These are phyloP conservation scores for Mormyrus lacerda DNA, from an alignment of 2,113 vertebrate genomes.

Conservation along the genomic window DNA sequence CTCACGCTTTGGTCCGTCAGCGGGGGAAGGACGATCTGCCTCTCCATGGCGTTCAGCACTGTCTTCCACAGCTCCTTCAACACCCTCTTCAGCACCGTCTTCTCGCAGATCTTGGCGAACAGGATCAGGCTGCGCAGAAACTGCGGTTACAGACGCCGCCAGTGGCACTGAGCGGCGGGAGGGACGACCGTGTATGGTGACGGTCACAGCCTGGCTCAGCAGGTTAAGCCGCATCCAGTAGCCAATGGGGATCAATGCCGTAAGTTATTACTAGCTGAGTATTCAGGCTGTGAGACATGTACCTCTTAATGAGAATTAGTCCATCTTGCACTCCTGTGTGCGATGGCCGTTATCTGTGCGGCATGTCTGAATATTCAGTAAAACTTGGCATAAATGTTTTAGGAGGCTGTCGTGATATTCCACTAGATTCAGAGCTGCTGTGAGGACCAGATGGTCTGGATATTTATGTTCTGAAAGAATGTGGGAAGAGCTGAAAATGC, in stretches of 20 bases:
- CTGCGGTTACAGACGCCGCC: background rate
- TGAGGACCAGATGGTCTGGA: slow-evolving; percentile 23
- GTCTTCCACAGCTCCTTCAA: slow-evolving; percentile 96
- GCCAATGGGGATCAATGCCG: background rate
- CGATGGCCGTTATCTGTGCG: too few relatives aligned
- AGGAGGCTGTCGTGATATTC: slow-evolving; percentile 55
- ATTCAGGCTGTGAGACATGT: background rate
- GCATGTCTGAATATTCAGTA: background rate
- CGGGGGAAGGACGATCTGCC: slow-evolving; percentile 87
- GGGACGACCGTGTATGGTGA: background rate
- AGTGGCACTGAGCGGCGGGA: background rate
- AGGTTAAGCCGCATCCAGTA: background rate
- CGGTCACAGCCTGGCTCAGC: background rate
- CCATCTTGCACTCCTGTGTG: background rate
- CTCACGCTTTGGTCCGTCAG: slow-evolving; percentile 75
- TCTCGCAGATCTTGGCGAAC: slow-evolving; percentile 97
- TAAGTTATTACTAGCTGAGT: background rate
- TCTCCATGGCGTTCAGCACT: slow-evolving; percentile 89
- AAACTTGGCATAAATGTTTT: slow-evolving; percentile 48
- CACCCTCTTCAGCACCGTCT: slow-evolving; percentile 90
- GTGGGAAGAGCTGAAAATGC: background rate
- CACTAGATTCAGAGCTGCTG: slow-evolving; percentile 50
- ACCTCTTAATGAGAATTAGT: background rate
- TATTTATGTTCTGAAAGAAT: background rate
- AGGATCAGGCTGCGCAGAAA: slow-evolving; percentile 74